phyloP scores from a whole-genome alignment of 2,113 vertebrate species.

The Nycticryphes semicollaris region DNA sequence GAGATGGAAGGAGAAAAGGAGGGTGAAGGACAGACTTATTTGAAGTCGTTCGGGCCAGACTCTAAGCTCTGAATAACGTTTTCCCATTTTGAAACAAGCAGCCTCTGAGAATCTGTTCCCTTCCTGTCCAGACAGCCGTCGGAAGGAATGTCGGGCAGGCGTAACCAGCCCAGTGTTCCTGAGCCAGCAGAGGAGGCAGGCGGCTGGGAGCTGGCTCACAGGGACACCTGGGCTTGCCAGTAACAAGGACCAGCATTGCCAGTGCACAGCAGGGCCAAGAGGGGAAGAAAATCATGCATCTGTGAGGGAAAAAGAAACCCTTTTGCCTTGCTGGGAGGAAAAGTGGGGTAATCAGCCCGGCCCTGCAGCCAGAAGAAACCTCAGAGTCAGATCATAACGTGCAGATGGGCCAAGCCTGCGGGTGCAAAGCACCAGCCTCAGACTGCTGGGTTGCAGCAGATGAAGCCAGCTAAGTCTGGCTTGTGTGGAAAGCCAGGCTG shows the following conservation, averaged over 20 bases:
- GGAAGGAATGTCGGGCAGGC: neutral
- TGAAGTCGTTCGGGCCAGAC: neutral
- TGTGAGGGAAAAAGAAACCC: neutral
- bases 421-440: rapidly evolving
- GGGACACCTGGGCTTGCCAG: neutral
- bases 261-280: neutral
- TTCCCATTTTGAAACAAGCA: neutral
- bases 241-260: neutral
- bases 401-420: neutral
- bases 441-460: neutral
- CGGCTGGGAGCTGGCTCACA: neutral
- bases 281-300: rapidly evolving
- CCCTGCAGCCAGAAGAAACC: neutral
- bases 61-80: neutral
- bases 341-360: neutral
- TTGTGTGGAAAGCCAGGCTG: neutral
- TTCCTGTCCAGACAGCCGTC: neutral
- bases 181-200: neutral
- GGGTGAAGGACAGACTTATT: neutral
- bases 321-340: neutral
- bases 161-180: neutral
- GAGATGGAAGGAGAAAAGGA: neutral
- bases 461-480: neutral
- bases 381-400: rapidly evolving
- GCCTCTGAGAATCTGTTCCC: neutral